Percentiles rank a stretch among this genome's conserved stretches.
Evolutionary conservation across 2,888 invertebrate genomes (phyloP).

Genomic region (Heteromurus nitidus): DNA sequence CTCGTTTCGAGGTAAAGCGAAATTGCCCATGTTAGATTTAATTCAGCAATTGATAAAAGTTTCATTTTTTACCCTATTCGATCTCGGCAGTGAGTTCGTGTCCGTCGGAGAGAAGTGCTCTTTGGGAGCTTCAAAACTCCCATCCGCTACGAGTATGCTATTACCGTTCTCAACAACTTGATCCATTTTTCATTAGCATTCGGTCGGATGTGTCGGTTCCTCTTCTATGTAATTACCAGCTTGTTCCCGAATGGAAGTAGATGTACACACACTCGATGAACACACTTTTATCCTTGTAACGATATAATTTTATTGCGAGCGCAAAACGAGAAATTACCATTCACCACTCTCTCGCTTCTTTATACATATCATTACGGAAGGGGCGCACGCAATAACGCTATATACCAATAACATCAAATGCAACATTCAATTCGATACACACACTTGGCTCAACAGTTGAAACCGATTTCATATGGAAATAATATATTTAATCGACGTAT

Average conservation of each 20-base stretch:
- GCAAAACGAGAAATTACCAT: slow-evolving; percentile 21
- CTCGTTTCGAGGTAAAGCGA: too few relatives aligned
- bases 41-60: too few relatives aligned
- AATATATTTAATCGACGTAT: too few relatives aligned
- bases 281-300: slow-evolving; percentile 13
- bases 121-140: slow-evolving; percentile 67
- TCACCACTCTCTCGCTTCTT: slow-evolving; percentile 18
- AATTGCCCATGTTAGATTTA: too few relatives aligned
- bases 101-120: slow-evolving; percentile 70
- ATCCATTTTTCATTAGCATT: slow-evolving; percentile 45
- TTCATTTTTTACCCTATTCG: slow-evolving; percentile 63
- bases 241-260: slow-evolving; percentile 24
- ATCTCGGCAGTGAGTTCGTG: slow-evolving; percentile 69
- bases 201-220: slow-evolving; percentile 28
- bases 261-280: slow-evolving; percentile 24
- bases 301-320: slow-evolving; percentile 30
- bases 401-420: too few relatives aligned
- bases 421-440: too few relatives aligned
- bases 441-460: too few relatives aligned
- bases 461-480: too few relatives aligned
- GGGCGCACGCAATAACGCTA: too few relatives aligned
- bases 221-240: slow-evolving; percentile 35
- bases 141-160: slow-evolving; percentile 63
- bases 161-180: slow-evolving; percentile 70
- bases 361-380: too few relatives aligned